A percentile compares a stretch with the other conserved stretches of the same genome.
Evolutionary conservation across 1,140 invertebrate species (phyloP).

Genomic region (Leptinotarsa lineolata): DNA sequence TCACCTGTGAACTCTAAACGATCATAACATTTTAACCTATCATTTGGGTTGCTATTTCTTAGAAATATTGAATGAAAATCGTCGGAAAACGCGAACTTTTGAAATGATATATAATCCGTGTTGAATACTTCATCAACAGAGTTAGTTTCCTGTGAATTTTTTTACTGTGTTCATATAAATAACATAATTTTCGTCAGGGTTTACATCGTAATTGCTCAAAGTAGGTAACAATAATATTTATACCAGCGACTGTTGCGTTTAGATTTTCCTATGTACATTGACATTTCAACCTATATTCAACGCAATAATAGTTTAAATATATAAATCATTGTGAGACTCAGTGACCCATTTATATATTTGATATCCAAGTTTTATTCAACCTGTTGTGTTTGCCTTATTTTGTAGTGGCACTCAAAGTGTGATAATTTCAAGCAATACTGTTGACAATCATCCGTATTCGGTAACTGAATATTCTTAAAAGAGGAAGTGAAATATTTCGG

Average conservation of each 20-base stretch:
- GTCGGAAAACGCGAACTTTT: neutral
- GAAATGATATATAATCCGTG: neutral
- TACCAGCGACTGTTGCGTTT: slow-evolving; percentile 1
- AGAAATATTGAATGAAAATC: slow-evolving; percentile 28
- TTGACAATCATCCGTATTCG: neutral
- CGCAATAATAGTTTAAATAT: too few species aligned
- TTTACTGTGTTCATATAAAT: neutral
- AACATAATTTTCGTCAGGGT: neutral
- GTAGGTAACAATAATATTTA: neutral
- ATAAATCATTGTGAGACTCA: too few species aligned
- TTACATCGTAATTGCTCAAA: slow-evolving; percentile 1
- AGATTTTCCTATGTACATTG: too few species aligned
- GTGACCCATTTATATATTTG: too few species aligned
- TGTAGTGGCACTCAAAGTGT: neutral
- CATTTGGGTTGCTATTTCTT: neutral
- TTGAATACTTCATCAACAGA: neutral
- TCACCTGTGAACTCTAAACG: slow-evolving; percentile 19
- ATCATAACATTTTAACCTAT: slow-evolving; percentile 25
- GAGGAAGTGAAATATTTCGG: too few species aligned
- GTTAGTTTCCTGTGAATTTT: neutral
- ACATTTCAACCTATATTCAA: too few species aligned
- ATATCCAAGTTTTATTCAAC: too few species aligned
- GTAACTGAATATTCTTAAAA: neutral
- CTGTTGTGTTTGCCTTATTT: too few species aligned
- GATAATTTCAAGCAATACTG: neutral